Percentiles rank a stretch among this genome's conserved stretches.
Evolutionary conservation across 1,140 invertebrate genomes (phyloP).

Genomic region (Hylaeus volcanicus): DNA sequence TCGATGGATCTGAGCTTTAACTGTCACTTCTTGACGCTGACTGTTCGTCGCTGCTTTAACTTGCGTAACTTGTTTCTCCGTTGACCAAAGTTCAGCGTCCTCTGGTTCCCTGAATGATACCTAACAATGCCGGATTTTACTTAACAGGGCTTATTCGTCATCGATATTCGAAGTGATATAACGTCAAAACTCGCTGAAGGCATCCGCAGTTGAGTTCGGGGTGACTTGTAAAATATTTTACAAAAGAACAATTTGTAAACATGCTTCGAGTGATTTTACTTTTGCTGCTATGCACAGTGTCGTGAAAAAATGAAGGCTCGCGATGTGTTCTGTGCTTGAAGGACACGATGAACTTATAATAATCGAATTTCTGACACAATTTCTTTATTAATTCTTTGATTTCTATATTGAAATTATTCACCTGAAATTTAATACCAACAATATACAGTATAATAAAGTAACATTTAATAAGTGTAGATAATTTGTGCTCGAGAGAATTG

Average conservation of each 20-base stretch:
- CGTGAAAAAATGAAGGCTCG: neutral
- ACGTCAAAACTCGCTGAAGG: neutral
- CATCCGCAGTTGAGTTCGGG: neutral
- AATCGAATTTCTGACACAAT: too few species aligned
- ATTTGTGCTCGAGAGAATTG: neutral
- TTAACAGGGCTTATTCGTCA: neutral
- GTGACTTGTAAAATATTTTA: conserved; percentile 11
- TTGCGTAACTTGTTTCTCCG: conserved; percentile 65
- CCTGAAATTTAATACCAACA: too few species aligned
- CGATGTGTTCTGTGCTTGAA: neutral
- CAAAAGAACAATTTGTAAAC: conserved; percentile 1
- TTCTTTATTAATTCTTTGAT: too few species aligned
- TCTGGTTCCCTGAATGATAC: conserved; percentile 72
- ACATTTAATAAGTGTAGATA: too few species aligned
- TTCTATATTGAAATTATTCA: too few species aligned
- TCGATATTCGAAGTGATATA: neutral
- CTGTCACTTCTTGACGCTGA: conserved; percentile 76
- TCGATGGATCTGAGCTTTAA: conserved; percentile 80
- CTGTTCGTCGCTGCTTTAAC: conserved; percentile 64
- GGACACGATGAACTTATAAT: too few species aligned
- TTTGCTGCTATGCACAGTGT: conserved; percentile 33
- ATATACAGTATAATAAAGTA: too few species aligned
- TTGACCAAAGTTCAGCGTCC: conserved; percentile 72
- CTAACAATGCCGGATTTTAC: conserved; percentile 40
- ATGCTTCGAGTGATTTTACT: conserved; percentile 7